These are phyloP conservation scores for Drosophila baimaii DNA, from an alignment of 1,140 invertebrate species.

Conservation along the genomic window DNA sequence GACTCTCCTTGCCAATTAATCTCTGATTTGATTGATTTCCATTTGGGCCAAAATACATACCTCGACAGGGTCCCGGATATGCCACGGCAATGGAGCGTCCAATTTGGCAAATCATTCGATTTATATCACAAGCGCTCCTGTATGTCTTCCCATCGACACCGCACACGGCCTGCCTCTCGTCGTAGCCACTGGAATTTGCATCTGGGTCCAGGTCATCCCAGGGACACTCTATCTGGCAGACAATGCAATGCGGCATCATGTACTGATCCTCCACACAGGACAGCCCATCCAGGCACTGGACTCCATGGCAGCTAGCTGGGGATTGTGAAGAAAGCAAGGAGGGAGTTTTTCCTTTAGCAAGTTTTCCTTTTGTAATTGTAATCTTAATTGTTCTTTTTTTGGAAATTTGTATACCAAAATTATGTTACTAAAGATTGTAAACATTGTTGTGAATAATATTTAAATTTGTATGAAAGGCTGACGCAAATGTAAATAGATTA, in stretches of 20 bases:
- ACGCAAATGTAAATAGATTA: too few relatives aligned
- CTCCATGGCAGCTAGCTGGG: constrained; percentile 90
- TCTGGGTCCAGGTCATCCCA: constrained; percentile 70
- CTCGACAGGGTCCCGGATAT: constrained; percentile 93
- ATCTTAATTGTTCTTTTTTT: too few relatives aligned
- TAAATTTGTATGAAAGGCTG: too few relatives aligned
- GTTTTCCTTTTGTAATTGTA: too few relatives aligned
- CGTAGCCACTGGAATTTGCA: constrained; percentile 48
- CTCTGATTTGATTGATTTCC: constrained; percentile 70
- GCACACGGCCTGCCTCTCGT: constrained; percentile 88
- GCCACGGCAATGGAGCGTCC: constrained; percentile 93
- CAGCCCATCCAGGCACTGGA: constrained; percentile 91
- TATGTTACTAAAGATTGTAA: neutral
- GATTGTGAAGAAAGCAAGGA: constrained; percentile 44
- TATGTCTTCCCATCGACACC: constrained; percentile 95
- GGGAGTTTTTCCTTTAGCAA: constrained; percentile 1
- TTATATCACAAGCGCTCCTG: constrained; percentile 92
- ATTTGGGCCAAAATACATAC: constrained; percentile 85
- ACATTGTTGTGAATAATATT: neutral
- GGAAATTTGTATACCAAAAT: neutral
- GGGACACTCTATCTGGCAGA: constrained; percentile 89
- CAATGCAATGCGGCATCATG: constrained; percentile 92
- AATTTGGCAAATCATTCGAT: constrained; percentile 91
- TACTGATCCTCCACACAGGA: constrained; percentile 94
- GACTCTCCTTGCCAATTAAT: constrained; percentile 68